These are phyloP conservation scores for Threskiornis aethiopicus DNA, from an alignment of 2,797 vertebrate species.

Conservation along the genomic window DNA sequence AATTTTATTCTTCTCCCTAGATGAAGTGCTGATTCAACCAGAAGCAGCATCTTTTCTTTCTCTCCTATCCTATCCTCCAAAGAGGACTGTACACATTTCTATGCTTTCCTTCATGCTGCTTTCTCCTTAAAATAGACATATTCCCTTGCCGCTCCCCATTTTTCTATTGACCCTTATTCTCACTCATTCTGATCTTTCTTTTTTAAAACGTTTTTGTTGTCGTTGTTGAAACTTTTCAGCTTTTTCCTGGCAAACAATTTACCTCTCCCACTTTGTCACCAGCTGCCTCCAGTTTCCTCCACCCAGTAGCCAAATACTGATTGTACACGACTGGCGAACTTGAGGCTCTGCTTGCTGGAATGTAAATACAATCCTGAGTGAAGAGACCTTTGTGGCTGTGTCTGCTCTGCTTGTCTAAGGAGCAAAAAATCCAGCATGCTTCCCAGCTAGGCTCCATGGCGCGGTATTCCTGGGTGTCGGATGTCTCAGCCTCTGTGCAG, in stretches of 20 bases:
- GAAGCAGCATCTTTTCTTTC: not conserved
- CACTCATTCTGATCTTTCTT: not conserved
- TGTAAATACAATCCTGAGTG: not conserved
- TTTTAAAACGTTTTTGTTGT: not conserved
- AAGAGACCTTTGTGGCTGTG: not conserved
- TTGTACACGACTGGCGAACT: not conserved
- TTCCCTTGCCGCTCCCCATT: not conserved
- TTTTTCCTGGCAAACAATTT: not conserved
- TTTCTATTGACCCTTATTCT: not conserved
- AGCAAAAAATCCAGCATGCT: not conserved
- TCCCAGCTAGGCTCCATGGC: not conserved
- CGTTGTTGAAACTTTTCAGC: not conserved
- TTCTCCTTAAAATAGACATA: not conserved
- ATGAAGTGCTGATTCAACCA: not conserved
- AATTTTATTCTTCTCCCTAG: not conserved
- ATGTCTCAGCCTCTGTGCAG: accelerated
- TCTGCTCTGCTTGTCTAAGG: not conserved
- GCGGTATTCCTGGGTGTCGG: accelerated
- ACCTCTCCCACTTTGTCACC: not conserved
- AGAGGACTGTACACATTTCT: not conserved
- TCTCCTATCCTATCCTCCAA: not conserved
- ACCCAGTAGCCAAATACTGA: constrained; percentile 19
- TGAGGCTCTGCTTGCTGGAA: not conserved
- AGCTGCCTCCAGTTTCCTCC: not conserved
- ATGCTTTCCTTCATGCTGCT: not conserved